These are phyloP conservation scores for Falco cherrug DNA, from an alignment of 2,797 vertebrate species.

Conservation along the genomic window DNA sequence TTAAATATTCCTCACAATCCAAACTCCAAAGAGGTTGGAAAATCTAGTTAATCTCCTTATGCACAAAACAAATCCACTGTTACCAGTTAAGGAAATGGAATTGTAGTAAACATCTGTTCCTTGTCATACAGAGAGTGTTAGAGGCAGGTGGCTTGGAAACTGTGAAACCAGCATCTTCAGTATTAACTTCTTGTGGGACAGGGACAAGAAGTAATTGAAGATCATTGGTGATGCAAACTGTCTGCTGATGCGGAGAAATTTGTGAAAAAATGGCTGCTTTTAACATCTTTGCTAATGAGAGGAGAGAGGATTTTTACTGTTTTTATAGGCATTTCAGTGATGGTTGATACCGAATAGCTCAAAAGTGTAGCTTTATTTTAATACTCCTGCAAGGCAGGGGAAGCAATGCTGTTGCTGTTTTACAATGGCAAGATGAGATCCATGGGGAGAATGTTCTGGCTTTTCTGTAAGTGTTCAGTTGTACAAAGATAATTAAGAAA, in stretches of 20 bases:
- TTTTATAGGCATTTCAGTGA: not conserved
- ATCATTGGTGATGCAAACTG: not conserved
- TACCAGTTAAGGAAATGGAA: conserved; percentile 13
- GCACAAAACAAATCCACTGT: not conserved
- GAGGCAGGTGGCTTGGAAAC: not conserved
- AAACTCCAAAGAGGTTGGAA: not conserved
- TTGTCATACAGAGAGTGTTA: not conserved
- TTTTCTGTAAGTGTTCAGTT: not conserved
- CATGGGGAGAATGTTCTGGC: not conserved
- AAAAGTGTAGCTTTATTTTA: conserved; percentile 5
- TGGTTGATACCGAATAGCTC: not conserved
- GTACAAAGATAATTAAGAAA: conserved; percentile 30
- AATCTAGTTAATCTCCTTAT: not conserved
- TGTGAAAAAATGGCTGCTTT: not conserved
- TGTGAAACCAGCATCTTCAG: not conserved
- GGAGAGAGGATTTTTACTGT: not conserved
- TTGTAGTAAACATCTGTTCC: not conserved
- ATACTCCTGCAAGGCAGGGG: not conserved
- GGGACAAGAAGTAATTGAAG: not conserved
- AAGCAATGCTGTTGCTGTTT: not conserved
- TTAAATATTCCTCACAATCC: not conserved
- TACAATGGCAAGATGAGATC: conserved; percentile 7
- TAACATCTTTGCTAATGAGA: not conserved
- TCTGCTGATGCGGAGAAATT: conserved; percentile 1
- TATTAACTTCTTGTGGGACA: not conserved